Conservation (phyloP, 1,140 invertebrate species). For the Formica exsecta region DNA sequence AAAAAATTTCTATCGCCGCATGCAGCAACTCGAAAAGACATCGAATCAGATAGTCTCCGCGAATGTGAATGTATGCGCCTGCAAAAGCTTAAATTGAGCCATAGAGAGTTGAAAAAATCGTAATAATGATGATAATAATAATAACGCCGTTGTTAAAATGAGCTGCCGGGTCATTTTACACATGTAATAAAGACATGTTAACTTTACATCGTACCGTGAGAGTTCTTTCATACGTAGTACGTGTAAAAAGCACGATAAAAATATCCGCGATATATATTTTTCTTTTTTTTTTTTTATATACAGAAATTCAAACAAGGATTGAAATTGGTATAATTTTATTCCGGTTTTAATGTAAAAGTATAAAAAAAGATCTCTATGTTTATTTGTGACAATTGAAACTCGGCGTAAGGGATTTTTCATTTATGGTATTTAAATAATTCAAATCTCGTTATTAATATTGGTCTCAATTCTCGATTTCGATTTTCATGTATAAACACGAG, state of each 20-base stretch:
- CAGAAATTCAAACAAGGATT: neutral
- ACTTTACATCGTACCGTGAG: constrained; percentile 58
- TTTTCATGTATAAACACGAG: neutral
- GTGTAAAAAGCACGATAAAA: constrained; percentile 20
- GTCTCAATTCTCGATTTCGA: neutral
- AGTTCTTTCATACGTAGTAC: constrained; percentile 68
- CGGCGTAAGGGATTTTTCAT: too few species aligned
- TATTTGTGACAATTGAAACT: neutral
- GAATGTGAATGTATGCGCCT: constrained; percentile 37
- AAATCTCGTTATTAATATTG: neutral
- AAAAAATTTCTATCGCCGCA: constrained; percentile 16
- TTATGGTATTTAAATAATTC: neutral
- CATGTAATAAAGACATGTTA: constrained; percentile 53
- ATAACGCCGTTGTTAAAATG: constrained; percentile 39
- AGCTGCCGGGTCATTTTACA: constrained; percentile 63
- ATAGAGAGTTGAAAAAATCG: constrained; percentile 33
- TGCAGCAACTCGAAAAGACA: constrained; percentile 51
- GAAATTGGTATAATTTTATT: neutral
- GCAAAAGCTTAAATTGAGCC: constrained; percentile 40
- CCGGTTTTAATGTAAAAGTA: neutral
- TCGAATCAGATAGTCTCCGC: constrained; percentile 51
- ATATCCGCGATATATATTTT: neutral
- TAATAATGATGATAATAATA: constrained; percentile 44
- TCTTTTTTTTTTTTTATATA: constrained; percentile 10
- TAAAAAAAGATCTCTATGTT: neutral